Conservation (phyloP, 2,888 invertebrate species). For the Tanytarsus gracilentus region DNA sequence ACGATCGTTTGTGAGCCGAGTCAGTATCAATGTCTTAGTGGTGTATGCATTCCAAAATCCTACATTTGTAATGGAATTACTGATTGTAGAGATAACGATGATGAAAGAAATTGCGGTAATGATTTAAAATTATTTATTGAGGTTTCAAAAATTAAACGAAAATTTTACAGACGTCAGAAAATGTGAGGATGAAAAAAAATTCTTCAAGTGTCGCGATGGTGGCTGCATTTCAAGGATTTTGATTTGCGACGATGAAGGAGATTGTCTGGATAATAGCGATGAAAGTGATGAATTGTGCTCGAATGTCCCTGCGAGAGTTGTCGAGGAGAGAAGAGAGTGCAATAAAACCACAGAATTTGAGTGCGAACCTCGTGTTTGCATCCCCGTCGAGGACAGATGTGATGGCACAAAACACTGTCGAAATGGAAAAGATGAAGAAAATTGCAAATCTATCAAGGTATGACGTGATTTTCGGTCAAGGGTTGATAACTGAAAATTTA, state of each 20-base stretch:
- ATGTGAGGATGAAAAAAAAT: neutral
- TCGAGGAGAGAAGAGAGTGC: neutral
- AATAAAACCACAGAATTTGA: constrained; percentile 31
- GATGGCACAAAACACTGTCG: constrained; percentile 58
- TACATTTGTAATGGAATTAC: constrained; percentile 48
- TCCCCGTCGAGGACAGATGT: constrained; percentile 61
- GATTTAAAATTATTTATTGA: constrained; percentile 22
- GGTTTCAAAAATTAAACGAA: neutral
- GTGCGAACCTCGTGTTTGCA: constrained; percentile 57
- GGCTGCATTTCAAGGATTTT: constrained; percentile 48
- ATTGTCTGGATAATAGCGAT: constrained; percentile 55
- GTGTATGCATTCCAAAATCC: constrained; percentile 47
- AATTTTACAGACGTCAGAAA: neutral
- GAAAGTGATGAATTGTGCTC: constrained; percentile 45
- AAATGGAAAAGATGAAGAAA: constrained; percentile 55
- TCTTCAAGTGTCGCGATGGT: constrained; percentile 36
- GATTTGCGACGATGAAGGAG: constrained; percentile 50
- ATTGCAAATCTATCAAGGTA: neutral
- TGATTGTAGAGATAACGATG: constrained; percentile 52
- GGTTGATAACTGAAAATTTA: too few relatives aligned
- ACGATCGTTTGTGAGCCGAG: too few relatives aligned
- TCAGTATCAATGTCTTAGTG: too few relatives aligned
- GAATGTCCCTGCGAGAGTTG: constrained; percentile 17
- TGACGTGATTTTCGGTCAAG: neutral
- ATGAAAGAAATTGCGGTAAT: constrained; percentile 49